Percentiles rank a stretch among this genome's conserved stretches.
Conservation (phyloP, 2,797 vertebrate species). For the Rhabdophis nuchalis region DNA sequence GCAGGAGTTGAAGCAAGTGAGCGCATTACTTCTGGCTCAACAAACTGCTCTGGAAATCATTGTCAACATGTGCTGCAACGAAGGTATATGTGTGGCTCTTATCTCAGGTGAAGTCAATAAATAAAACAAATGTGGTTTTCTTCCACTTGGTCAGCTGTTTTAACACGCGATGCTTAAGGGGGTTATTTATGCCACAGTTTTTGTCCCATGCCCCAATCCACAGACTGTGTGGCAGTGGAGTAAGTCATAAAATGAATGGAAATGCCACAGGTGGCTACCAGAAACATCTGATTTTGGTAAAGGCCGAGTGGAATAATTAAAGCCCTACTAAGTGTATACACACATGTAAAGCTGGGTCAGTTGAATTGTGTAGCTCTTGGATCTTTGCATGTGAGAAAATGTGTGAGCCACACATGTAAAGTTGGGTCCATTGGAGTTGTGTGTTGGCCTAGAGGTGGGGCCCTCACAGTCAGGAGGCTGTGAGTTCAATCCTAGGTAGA, state of each 20-base stretch:
- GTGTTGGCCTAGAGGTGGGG: too few relatives aligned
- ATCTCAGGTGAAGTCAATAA: neutral
- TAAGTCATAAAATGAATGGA: neutral
- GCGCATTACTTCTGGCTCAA: slow-evolving; percentile 88
- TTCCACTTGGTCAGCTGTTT: neutral
- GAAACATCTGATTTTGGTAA: neutral
- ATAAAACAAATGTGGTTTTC: neutral
- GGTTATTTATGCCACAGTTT: neutral
- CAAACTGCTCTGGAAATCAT: slow-evolving; percentile 95
- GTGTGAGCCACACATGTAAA: too few relatives aligned
- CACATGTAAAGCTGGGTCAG: neutral
- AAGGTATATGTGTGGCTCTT: slow-evolving; percentile 77
- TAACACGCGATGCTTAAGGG: neutral
- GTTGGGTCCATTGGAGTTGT: too few relatives aligned
- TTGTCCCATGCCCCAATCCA: neutral
- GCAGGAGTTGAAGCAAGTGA: slow-evolving; percentile 85
- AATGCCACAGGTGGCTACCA: neutral
- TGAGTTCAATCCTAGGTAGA: too few relatives aligned
- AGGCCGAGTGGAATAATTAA: neutral
- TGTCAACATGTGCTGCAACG: slow-evolving; percentile 96
- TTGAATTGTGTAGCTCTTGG: neutral
- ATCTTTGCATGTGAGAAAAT: too few relatives aligned
- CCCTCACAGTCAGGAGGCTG: too few relatives aligned
- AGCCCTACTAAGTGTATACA: neutral
- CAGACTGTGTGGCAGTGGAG: neutral